Conservation (phyloP, 2,113 vertebrate species). For the Peromyscus californicus region DNA sequence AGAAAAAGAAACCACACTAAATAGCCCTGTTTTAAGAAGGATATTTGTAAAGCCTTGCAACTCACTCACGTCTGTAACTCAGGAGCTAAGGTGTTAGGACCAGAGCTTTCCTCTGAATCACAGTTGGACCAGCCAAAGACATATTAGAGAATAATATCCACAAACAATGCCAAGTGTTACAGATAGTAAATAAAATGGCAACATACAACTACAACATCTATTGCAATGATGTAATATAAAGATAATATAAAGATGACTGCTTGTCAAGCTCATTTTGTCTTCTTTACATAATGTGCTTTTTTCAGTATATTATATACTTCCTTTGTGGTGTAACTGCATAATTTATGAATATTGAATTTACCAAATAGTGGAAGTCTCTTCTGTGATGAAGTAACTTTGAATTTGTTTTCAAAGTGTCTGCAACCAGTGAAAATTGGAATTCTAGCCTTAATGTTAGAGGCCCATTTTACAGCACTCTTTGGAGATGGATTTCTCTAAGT, state of each 20-base stretch:
- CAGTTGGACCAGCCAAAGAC: slow-evolving; percentile 34
- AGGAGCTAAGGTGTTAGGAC: slow-evolving; percentile 21
- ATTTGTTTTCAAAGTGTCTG: slow-evolving; percentile 46
- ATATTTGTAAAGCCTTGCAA: slow-evolving; percentile 50
- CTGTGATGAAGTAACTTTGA: slow-evolving; percentile 14
- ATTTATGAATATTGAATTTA: slow-evolving; percentile 18
- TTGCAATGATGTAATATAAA: slow-evolving; percentile 52
- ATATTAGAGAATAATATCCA: neutral
- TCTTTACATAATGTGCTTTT: slow-evolving; percentile 49
- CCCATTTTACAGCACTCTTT: slow-evolving; percentile 41
- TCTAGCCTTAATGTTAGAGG: neutral
- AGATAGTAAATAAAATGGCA: slow-evolving; percentile 68
- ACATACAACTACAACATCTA: slow-evolving; percentile 55
- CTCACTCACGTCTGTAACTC: slow-evolving; percentile 58
- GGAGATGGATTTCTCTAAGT: slow-evolving; percentile 25
- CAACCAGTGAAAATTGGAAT: slow-evolving; percentile 60
- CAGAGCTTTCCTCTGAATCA: slow-evolving; percentile 16
- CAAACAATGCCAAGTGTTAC: slow-evolving; percentile 23
- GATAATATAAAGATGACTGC: slow-evolving; percentile 20
- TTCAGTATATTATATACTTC: neutral
- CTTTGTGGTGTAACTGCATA: slow-evolving; percentile 5
- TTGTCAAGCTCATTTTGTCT: slow-evolving; percentile 33
- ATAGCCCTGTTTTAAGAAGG: slow-evolving; percentile 64
- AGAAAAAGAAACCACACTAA: slow-evolving; percentile 70
- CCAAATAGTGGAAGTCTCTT: neutral